Evolutionary conservation across 2,888 invertebrate species (phyloP), one percentile per base, ranked within the genome.

Genomic region (Teinopalpus imperialis): DNA sequence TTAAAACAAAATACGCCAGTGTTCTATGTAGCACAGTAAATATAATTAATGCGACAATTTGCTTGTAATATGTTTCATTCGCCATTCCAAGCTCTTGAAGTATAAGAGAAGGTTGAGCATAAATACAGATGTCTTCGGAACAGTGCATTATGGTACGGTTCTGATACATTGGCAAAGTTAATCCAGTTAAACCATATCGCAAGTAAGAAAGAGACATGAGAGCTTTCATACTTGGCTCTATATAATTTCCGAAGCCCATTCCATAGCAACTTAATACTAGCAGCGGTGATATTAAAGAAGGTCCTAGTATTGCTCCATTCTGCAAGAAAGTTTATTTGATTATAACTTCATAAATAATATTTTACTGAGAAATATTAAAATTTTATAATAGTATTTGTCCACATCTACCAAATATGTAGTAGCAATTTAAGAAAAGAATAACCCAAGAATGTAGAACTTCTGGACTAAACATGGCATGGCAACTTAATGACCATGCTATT

Each of bases 141-240:
- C 94, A 94, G 9, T 90, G 85, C 76, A 94, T 78, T 0, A 75
- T 66, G 2, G 74, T 80, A 7, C 94, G 72, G 42, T 92, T 82
- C 49, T 90, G 76, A 43, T 92, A 92, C 45, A 94, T 86, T 0
- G 93, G 70, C 1, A 87, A 56, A 0, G 64, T 80, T 57, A 75
- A 90, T 34, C 93, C 93, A 8, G 92, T 90, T 37, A 94, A 82
- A 0, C 93, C 91, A 61, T 92, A 94, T 35, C 94, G 90, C 7
- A 94, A 82, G 66, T 91, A 94, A 1, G 90, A 91, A 1, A 78
- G 63, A 0, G 85, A 75, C 90, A 91, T 91, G 0, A 92, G 59
- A 0, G 78, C 63, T 51, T 69, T 75, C 91, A 91, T 91, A 9
- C 69, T 54, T 1, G 79, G 68, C 63, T 90, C 89, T 12, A 92